Evolutionary conservation across 2,888 invertebrate genomes (phyloP).

Genomic region (Drosophila helvetica): DNA sequence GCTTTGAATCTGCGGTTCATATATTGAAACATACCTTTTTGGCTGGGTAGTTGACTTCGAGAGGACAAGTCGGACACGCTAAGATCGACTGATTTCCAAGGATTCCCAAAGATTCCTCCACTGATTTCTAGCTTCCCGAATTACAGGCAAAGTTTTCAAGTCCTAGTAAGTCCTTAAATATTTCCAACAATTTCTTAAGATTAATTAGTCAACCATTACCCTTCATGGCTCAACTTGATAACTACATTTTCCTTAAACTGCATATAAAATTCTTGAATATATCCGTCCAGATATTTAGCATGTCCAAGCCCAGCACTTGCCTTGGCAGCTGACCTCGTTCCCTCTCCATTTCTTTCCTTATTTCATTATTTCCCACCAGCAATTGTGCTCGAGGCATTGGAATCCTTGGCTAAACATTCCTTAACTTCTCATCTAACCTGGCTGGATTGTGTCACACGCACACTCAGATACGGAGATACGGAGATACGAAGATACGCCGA

Average conservation of each 20-base stretch:
- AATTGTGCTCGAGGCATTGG: conserved; percentile 30
- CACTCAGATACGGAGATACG: conserved; percentile 21
- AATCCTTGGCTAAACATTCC: conserved; percentile 32
- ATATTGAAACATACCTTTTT: no score
- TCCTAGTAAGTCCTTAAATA: no score
- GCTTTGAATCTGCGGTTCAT: no score
- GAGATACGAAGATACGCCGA: conserved; percentile 6
- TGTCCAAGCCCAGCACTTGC: not conserved
- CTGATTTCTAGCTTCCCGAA: no score
- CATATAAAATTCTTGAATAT: not conserved
- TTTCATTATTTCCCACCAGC: conserved; percentile 31
- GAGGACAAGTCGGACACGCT: no score
- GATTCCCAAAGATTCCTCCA: no score
- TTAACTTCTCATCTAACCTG: conserved; percentile 37
- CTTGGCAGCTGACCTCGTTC: not conserved
- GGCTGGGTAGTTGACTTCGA: no score
- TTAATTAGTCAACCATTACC: no score
- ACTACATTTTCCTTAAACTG: not conserved
- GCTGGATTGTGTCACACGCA: conserved; percentile 16
- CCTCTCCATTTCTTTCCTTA: not conserved
- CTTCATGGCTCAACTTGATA: no score
- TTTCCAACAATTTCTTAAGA: no score
- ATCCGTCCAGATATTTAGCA: not conserved
- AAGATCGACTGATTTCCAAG: no score
- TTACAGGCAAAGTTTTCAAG: no score